phyloP scores from a whole-genome alignment of 1,140 invertebrate species.

The Agrilus planipennis region DNA sequence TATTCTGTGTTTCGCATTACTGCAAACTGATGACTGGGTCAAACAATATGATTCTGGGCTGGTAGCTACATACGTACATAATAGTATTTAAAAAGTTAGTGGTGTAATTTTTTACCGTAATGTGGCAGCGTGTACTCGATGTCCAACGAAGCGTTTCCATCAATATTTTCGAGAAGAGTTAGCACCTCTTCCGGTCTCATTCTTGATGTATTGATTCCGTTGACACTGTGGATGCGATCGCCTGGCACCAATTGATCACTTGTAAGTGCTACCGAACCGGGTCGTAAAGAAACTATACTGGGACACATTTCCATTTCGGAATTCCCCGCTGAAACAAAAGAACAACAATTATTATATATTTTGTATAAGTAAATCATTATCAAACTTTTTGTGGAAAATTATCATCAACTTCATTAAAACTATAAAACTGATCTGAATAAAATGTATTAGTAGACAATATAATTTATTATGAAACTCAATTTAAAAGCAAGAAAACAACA shows the following conservation, averaged over 20 bases:
- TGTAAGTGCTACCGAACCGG: constrained; percentile 47
- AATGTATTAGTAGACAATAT: too few relatives aligned
- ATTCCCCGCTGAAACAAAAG: constrained; percentile 38
- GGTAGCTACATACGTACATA: too few relatives aligned
- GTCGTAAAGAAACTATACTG: constrained; percentile 43
- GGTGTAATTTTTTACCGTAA: constrained; percentile 53
- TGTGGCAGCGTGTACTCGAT: constrained; percentile 72
- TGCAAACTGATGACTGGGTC: too few relatives aligned
- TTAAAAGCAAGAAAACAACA: too few relatives aligned
- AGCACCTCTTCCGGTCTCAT: constrained; percentile 70
- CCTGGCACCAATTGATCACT: constrained; percentile 55
- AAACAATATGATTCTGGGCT: too few relatives aligned
- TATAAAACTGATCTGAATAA: too few relatives aligned
- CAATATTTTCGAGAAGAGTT: constrained; percentile 60
- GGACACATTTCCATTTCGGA: constrained; percentile 42
- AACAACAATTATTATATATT: too few relatives aligned
- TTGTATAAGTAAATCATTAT: constrained; percentile 2
- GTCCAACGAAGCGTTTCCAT: constrained; percentile 60
- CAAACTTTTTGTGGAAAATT: too few relatives aligned
- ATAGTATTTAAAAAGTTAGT: too few relatives aligned
- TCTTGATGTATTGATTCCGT: constrained; percentile 63
- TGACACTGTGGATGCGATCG: constrained; percentile 67
- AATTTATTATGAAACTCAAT: too few relatives aligned
- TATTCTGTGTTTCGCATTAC: too few relatives aligned
- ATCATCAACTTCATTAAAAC: too few relatives aligned